Conservation (phyloP, 1,140 invertebrate genomes). For the Dreissena rostriformis region DNA sequence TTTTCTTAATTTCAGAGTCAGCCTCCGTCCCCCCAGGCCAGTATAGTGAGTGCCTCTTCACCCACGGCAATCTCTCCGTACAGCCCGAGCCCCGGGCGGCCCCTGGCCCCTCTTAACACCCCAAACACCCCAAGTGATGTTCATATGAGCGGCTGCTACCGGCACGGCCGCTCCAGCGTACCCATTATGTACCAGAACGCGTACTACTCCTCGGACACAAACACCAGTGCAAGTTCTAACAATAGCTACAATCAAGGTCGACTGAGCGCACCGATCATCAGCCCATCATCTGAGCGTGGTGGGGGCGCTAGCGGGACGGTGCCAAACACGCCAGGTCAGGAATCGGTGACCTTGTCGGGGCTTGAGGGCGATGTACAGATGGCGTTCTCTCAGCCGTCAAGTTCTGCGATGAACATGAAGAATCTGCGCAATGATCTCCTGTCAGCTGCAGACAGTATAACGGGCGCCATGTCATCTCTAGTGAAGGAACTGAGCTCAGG, state of each 20-base stretch:
- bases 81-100: constrained; percentile 19
- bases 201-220: constrained; percentile 60
- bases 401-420: constrained; percentile 62
- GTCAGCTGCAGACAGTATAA: constrained; percentile 96
- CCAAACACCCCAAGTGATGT: constrained; percentile 66
- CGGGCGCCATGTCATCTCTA: constrained; percentile 97
- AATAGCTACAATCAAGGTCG: constrained; percentile 52
- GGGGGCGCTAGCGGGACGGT: constrained; percentile 74
- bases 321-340: constrained; percentile 74
- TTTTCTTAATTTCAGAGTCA: constrained; percentile 78
- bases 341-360: constrained; percentile 76
- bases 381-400: constrained; percentile 72
- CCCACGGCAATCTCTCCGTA: constrained; percentile 62
- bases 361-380: constrained; percentile 82
- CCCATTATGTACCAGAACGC: constrained; percentile 59
- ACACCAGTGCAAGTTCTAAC: constrained; percentile 37
- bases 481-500: constrained; percentile 97
- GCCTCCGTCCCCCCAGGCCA: constrained; percentile 91
- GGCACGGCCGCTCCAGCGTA: constrained; percentile 49
- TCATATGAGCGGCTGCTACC: constrained; percentile 29
- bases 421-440: constrained; percentile 88
- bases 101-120: constrained; percentile 39
- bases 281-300: constrained; percentile 37
- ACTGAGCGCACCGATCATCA: constrained; percentile 50
- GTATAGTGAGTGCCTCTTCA: constrained; percentile 76